These are phyloP conservation scores for Geopemphigus sp. DNA, from an alignment of 1,140 invertebrate genomes.

Conservation along the genomic window DNA sequence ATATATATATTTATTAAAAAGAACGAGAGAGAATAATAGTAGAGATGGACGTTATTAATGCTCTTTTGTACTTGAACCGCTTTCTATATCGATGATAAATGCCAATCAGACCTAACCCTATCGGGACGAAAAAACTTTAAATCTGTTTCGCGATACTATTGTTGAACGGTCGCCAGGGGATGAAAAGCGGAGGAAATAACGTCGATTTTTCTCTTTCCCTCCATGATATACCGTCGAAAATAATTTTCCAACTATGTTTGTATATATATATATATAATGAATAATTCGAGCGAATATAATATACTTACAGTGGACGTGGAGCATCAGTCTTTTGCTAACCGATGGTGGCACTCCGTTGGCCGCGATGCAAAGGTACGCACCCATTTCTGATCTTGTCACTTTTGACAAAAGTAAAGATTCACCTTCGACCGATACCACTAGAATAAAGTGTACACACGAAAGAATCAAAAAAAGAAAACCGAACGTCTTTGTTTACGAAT, in stretches of 20 bases:
- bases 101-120: slow-evolving; percentile 47
- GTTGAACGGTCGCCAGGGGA: slow-evolving; percentile 30
- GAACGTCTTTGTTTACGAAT: no score
- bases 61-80: slow-evolving; percentile 40
- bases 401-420: slow-evolving; percentile 74
- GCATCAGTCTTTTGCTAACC: slow-evolving; percentile 77
- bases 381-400: slow-evolving; percentile 82
- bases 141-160: slow-evolving; percentile 32
- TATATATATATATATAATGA: not conserved
- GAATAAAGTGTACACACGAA: slow-evolving; percentile 43
- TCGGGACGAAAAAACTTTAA: slow-evolving; percentile 47
- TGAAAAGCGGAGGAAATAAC: slow-evolving; percentile 1
- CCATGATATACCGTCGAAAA: not conserved
- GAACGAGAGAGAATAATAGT: slow-evolving; percentile 14
- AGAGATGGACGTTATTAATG: slow-evolving; percentile 46
- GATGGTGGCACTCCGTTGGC: slow-evolving; percentile 76
- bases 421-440: slow-evolving; percentile 69
- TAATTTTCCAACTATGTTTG: slow-evolving; percentile 2
- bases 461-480: not conserved
- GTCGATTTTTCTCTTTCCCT: slow-evolving; percentile 23
- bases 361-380: slow-evolving; percentile 77
- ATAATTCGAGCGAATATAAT: slow-evolving; percentile 8
- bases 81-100: slow-evolving; percentile 45
- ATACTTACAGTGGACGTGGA: slow-evolving; percentile 81
- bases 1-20: slow-evolving; percentile 29